Base-by-base conservation (phyloP, 2,888 invertebrate species). In the Sminthurinus aureus region DNA sequence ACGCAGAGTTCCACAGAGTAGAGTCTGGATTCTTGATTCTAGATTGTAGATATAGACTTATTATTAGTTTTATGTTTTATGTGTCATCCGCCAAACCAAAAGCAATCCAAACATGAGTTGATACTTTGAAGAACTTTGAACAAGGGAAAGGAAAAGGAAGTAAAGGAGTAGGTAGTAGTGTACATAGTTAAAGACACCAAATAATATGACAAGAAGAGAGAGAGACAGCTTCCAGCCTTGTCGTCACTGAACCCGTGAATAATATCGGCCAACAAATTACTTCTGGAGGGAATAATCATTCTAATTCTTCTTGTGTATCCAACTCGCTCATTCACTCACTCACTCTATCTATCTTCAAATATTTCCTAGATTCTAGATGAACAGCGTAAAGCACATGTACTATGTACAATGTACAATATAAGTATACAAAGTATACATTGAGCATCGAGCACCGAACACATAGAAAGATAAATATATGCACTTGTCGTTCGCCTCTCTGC, bases 231-330 rank as follows among this genome's bases (percentile, higher is more conserved):
- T 73, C 15, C 71, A 80, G 71, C 74, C 64, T 38, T 38, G 74
- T 81, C 74, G 81, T 74, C 81, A 81, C 81, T 81, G 74, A 73
- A 81, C 81, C 81, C 81, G 81, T 81, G 81, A 81, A 81, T 81
- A 81, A 81, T 74, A 81, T 81, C 81, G 81, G 81, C 52, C 74
- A 81, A 81, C 81, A 74, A 81, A 81, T 81, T 81, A 81, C 81
- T 74, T 74, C 81, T 81, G 81, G 74, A 81, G 81, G 81, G 81
- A 81, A 81, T 81, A 81, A 81, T 81, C 75, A 81, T 52, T 52
- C 58, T 15, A 58, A 58, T 13, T 15, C 58, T 58, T 9, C 58
- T 15, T 58, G 13, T 58, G 58, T 58, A 58, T 69, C 69, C 69
- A n/a, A 69, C 20, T 69, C 11, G 38, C 69, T 69, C 15, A 24